Evolutionary conservation across 1,140 invertebrate species (phyloP).

Genomic region (Metopolophium dirhodum): DNA sequence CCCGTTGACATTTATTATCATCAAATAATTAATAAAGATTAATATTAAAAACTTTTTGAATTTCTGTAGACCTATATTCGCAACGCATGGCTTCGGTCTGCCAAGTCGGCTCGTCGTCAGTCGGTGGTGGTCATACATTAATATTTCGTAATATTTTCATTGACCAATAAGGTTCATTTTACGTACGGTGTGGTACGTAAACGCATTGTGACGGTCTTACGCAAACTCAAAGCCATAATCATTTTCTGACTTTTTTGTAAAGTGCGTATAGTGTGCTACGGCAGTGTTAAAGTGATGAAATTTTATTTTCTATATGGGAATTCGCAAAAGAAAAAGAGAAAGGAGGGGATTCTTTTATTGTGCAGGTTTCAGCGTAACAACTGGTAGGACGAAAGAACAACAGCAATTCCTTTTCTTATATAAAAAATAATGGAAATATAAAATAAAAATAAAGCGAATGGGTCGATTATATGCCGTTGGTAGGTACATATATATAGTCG

Average conservation of each 20-base stretch:
- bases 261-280: background rate
- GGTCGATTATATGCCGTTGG: background rate
- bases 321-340: background rate
- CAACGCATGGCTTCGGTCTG: background rate
- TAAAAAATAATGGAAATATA: background rate
- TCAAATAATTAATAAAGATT: background rate
- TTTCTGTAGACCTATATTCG: background rate
- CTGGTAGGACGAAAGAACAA: background rate
- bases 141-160: background rate
- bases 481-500: too few species aligned
- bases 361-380: background rate
- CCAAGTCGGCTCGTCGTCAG: background rate
- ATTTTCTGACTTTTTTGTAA: background rate
- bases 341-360: background rate
- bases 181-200: background rate
- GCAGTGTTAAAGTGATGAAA: background rate
- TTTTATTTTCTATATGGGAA: background rate
- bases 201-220: background rate
- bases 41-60: background rate
- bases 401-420: background rate
- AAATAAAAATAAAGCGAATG: background rate
- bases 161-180: background rate
- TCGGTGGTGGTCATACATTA: background rate
- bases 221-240: background rate
- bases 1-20: background rate